Base-by-base conservation (phyloP, 2,113 vertebrate genomes). In the Nibea coibor region DNA sequence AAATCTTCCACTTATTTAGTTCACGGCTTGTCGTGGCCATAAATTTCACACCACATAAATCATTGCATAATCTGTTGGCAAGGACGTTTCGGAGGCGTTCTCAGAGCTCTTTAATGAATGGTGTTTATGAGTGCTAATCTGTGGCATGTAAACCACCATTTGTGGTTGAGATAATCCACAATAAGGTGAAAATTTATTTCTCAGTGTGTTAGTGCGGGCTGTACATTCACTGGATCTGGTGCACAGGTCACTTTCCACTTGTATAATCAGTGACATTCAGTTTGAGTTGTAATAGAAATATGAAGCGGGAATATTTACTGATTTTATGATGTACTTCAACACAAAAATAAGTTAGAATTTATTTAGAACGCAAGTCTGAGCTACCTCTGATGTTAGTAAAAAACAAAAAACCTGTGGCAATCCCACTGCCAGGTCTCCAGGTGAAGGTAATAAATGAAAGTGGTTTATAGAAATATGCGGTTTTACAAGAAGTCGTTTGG, bases 21-120 rank as follows among this genome's bases (percentile, higher is more conserved):
- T 91, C 84, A 80, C 63, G 54, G 76, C 85, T 90, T 80, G 88
- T 88, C 75, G 56, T 39, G 72, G 88, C 84, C 83, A 83, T 84
- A 81, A 66, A 84, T 88, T 93, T 94, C 85, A 86, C 93, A 93
- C 90, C 83, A 88, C 84, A 93, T 94, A 84, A 93, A 93, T 94
- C 90, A 92, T 42, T 56, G 58, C 62, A 90, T 90, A 92, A 93
- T 94, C 93, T 94, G 80, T 87, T 94, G 92, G 93, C 89, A 76
- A 66, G 24, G 14, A 53, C 43, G 42, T 69, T 24, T 66, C 81
- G 72, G 87, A 88, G 82, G 75, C 5, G 28, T 66, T 78, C 59
- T 81, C 16, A 0, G 65, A 87, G 66, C 56, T 58, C 58, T 68
- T 72, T 91, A 94, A 93, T 86, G 70, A 92, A 90, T 89, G 80